phyloP scores from a whole-genome alignment of 1,140 invertebrate species.

The Drosophila parvula region DNA sequence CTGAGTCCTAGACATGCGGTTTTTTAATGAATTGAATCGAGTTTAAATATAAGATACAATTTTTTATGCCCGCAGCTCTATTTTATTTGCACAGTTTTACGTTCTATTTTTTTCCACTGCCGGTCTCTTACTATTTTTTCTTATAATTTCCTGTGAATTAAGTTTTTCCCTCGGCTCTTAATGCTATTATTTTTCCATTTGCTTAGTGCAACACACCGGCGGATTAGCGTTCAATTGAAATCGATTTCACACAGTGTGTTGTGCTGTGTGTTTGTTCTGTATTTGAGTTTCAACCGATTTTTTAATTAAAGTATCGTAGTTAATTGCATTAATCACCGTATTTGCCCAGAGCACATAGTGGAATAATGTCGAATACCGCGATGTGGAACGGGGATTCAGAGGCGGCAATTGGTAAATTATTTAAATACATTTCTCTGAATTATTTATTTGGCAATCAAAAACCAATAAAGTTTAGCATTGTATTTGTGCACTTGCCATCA shows the following conservation, averaged over 20 bases:
- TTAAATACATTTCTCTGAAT: slow-evolving; percentile 23
- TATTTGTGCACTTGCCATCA: slow-evolving; percentile 9
- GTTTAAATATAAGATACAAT: not conserved
- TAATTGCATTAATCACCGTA: slow-evolving; percentile 75
- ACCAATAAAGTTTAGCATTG: slow-evolving; percentile 20
- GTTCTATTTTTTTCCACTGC: slow-evolving; percentile 10
- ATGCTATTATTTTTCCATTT: slow-evolving; percentile 78
- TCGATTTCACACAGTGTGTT: slow-evolving; percentile 45
- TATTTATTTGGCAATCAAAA: slow-evolving; percentile 43
- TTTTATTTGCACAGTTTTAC: slow-evolving; percentile 21
- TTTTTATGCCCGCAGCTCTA: not conserved
- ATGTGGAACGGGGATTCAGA: not conserved
- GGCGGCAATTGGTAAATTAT: slow-evolving; percentile 20
- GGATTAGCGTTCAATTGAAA: slow-evolving; percentile 67
- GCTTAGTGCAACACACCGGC: slow-evolving; percentile 43
- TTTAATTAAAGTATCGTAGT: slow-evolving; percentile 73
- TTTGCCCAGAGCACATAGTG: slow-evolving; percentile 30
- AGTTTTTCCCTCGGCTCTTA: slow-evolving; percentile 46
- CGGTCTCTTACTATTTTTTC: slow-evolving; percentile 1
- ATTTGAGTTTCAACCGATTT: slow-evolving; percentile 41
- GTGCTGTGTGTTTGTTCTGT: slow-evolving; percentile 20
- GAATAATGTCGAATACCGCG: slow-evolving; percentile 1
- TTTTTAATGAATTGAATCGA: not conserved
- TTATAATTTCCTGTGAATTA: slow-evolving; percentile 25
- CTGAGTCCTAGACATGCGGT: not conserved